Evolutionary conservation across 2,113 vertebrate species (phyloP).

Genomic region (Pungitius pungitius): DNA sequence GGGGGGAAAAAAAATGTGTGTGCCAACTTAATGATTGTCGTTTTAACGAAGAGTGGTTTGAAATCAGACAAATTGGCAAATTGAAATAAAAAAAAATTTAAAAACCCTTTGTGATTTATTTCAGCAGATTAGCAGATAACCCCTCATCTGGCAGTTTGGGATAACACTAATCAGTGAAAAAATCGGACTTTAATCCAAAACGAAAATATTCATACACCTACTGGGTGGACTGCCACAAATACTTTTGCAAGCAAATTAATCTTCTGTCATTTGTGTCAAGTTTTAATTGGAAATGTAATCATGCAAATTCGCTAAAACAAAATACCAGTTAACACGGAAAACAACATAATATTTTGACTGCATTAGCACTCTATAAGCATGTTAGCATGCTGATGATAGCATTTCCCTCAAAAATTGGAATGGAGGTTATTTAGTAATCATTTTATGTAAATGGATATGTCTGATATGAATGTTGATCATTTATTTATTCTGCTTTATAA

Average conservation of each 20-base stretch:
- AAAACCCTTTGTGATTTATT: slow-evolving; percentile 31
- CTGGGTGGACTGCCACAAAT: neutral
- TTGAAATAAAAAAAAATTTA: slow-evolving; percentile 33
- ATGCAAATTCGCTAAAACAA: neutral
- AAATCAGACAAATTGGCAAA: slow-evolving; percentile 40
- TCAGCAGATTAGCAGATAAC: slow-evolving; percentile 29
- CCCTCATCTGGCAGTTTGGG: slow-evolving; percentile 35
- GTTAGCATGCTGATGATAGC: neutral
- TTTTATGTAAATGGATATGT: slow-evolving; percentile 18
- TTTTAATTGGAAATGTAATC: neutral
- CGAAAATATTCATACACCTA: neutral
- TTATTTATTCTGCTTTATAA: slow-evolving; percentile 22
- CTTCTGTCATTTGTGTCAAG: neutral
- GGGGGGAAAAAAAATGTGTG: slow-evolving; percentile 28
- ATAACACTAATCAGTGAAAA: slow-evolving; percentile 31
- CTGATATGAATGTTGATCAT: slow-evolving; percentile 34
- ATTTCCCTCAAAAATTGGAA: neutral
- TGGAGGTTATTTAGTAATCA: slow-evolving; percentile 9
- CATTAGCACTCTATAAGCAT: neutral
- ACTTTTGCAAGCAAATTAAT: neutral
- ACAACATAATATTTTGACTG: neutral
- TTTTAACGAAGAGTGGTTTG: slow-evolving; percentile 6
- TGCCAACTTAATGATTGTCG: slow-evolving; percentile 41
- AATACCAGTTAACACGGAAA: neutral
- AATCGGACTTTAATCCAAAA: slow-evolving; percentile 16